Base-by-base conservation (phyloP, 2,888 invertebrate genomes). In the Drosophila neonasuta region DNA sequence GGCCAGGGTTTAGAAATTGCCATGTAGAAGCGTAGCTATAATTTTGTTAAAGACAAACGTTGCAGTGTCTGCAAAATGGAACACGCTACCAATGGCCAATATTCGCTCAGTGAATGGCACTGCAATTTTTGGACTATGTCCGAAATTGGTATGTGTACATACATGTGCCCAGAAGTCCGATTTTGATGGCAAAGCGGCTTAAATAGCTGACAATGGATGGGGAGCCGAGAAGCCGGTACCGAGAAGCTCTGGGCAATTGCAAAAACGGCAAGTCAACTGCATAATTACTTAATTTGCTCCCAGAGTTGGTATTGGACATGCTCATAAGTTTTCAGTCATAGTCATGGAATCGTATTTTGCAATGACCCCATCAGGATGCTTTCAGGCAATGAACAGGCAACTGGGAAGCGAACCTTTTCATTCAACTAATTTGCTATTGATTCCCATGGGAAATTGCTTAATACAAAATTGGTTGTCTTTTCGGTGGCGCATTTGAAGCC, bases 1-100 rank as follows among this genome's bases (percentile, higher is more conserved):
- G 32, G 20, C 5, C 49, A 36, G 39, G 13, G 51, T 36, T 57
- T 57, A 34, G 56, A 63, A 67, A 54, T 71, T 62, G 61, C 67
- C 67, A 68, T 74, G 66, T 59, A 62, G 55, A 61, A 59, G 68
- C 65, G 66, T 74, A 66, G 69, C 83, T 85, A 85, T 81, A 81
- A 81, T 85, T 81, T 80, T 71, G 81, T 85, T 81, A 84, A 81
- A 81, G 81, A 71, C 81, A 72, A 80, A 82, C 85, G 82, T 69
- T 80, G 72, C 76, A 63, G 69, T 86, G 83, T 74, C 80, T 81
- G 82, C 69, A 80, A 72, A 76, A 73, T 78, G 80, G 75, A 66
- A 71, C 65, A 64, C 63, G 68, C 74, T 71, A 79, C 83, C 78
- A 60, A 68, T 74, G 82, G 80, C 77, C 74, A 82, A 86, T 80